phyloP scores from a whole-genome alignment of 2,797 vertebrate species.

The Antennarius maculatus region DNA sequence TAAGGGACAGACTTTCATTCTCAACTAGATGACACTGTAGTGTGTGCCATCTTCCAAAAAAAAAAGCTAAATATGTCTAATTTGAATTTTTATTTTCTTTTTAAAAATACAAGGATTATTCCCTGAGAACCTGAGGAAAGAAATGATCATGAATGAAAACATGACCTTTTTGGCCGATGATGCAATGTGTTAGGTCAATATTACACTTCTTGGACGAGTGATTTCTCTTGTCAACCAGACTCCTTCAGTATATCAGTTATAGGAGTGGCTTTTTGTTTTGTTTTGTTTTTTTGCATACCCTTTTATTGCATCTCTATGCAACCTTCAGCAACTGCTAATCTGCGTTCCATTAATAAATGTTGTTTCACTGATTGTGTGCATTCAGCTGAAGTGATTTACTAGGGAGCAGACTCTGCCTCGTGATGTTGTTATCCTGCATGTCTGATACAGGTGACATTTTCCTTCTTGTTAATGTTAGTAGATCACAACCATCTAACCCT shows the following conservation, averaged over 20 bases:
- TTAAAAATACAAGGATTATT: too few species aligned
- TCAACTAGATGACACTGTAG: not conserved
- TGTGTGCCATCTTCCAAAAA: too few species aligned
- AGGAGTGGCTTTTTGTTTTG: slow-evolving; percentile 20
- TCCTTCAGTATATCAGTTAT: slow-evolving; percentile 8
- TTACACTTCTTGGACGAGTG: not conserved
- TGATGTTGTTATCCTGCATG: slow-evolving; percentile 43
- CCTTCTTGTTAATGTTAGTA: slow-evolving; percentile 20
- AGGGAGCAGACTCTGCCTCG: slow-evolving; percentile 50
- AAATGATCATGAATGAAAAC: too few species aligned
- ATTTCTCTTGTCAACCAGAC: not conserved
- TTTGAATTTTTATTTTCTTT: too few species aligned
- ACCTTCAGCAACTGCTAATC: slow-evolving; percentile 47
- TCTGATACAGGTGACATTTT: slow-evolving; percentile 25
- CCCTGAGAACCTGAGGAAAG: too few species aligned
- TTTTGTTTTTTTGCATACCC: too few species aligned
- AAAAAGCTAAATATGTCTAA: too few species aligned
- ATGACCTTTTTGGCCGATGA: too few species aligned
- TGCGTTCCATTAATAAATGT: slow-evolving; percentile 58
- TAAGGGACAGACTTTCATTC: slow-evolving; percentile 32
- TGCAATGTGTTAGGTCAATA: not conserved
- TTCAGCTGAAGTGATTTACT: slow-evolving; percentile 66
- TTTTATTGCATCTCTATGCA: slow-evolving; percentile 17
- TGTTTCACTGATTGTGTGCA: slow-evolving; percentile 59
- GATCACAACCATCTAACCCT: not conserved